Evolutionary conservation across 2,888 invertebrate species (phyloP).

Genomic region (Ischnus inquisitorius): DNA sequence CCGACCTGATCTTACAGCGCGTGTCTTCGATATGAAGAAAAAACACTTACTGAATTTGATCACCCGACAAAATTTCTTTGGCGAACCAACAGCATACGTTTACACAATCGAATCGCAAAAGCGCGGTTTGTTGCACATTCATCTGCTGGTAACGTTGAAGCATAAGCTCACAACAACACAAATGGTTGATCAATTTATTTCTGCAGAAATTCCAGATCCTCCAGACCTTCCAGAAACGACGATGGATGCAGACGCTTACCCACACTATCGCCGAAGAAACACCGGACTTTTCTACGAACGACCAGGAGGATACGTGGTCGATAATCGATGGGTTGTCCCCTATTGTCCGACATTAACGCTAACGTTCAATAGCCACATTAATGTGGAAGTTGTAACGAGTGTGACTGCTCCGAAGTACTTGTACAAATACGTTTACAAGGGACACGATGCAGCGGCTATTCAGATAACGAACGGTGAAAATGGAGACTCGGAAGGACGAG

Average conservation of each 20-base stretch:
- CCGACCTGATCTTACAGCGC: conserved; percentile 68
- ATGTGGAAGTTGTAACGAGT: conserved; percentile 25
- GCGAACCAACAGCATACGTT: conserved; percentile 61
- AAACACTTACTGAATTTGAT: conserved; percentile 63
- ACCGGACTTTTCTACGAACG: neutral
- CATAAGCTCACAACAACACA: conserved; percentile 67
- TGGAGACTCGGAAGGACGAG: conserved; percentile 1
- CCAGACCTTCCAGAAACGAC: neutral
- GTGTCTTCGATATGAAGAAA: conserved; percentile 68
- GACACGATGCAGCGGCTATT: conserved; percentile 67
- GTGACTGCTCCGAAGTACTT: neutral
- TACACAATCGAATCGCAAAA: conserved; percentile 71
- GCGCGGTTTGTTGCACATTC: conserved; percentile 69
- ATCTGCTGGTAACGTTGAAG: conserved; percentile 68
- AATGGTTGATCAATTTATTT: conserved; percentile 69
- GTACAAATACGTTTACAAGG: no score
- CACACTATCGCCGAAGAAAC: conserved; percentile 31
- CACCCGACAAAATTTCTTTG: no score
- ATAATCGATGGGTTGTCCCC: conserved; percentile 35
- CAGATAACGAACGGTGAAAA: conserved; percentile 12
- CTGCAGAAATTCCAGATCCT: conserved; percentile 72
- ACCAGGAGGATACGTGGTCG: neutral
- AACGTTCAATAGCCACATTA: conserved; percentile 33
- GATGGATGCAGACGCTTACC: conserved; percentile 37
- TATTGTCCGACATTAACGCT: conserved; percentile 14